Evolutionary conservation across 2,797 vertebrate species (phyloP).

Genomic region (Sebastes trivittatus): DNA sequence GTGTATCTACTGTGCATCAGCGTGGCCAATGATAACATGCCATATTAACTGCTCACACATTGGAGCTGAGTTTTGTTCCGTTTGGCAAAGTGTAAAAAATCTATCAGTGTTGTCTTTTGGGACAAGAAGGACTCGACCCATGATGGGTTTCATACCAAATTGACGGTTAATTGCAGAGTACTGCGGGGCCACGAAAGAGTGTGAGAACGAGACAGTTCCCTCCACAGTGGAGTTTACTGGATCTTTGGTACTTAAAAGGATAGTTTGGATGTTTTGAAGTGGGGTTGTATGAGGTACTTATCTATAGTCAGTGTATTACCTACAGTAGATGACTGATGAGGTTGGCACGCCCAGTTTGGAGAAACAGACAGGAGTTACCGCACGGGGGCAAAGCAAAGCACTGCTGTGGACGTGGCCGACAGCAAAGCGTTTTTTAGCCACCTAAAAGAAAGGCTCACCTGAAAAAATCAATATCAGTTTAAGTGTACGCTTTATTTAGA

Average conservation of each 20-base stretch:
- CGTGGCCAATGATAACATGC: conserved; percentile 71
- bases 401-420: too few species aligned
- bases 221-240: conserved; percentile 36
- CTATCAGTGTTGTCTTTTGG: conserved; percentile 58
- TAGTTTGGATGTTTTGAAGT: too few species aligned
- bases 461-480: too few species aligned
- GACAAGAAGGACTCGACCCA: conserved; percentile 46
- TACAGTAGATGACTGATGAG: too few species aligned
- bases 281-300: too few species aligned
- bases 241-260: conserved; percentile 1
- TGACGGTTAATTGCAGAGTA: conserved; percentile 64
- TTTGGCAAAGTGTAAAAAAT: conserved; percentile 65
- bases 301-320: too few species aligned
- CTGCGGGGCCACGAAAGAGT: conserved; percentile 43
- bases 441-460: too few species aligned
- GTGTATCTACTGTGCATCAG: conserved; percentile 34
- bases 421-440: too few species aligned
- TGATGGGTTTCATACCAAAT: conserved; percentile 52
- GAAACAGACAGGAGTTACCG: too few species aligned
- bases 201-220: conserved; percentile 62
- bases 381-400: too few species aligned
- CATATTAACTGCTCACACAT: conserved; percentile 61
- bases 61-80: conserved; percentile 59
- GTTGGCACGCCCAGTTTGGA: too few species aligned
- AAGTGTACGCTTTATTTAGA: too few species aligned